Percentiles rank a stretch among this genome's conserved stretches.
Conservation (phyloP, 1,140 invertebrate species). For the Heterodera schachtii region DNA sequence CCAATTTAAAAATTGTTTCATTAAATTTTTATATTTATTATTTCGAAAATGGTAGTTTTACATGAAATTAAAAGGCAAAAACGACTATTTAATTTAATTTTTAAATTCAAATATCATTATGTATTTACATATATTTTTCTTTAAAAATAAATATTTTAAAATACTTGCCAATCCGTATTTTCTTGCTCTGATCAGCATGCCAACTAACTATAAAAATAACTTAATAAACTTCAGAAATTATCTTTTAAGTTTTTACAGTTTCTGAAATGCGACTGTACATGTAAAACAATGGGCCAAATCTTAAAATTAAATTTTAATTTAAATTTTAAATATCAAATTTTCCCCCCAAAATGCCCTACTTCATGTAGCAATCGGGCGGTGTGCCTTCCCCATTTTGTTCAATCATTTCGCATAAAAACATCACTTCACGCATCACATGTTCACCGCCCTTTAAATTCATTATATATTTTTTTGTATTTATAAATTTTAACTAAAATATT, state of each 20-base stretch:
- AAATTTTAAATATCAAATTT: not conserved
- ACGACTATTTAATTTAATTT: no score
- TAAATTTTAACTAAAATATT: not conserved
- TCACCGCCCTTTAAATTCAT: constrained; percentile 11
- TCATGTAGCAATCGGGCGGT: constrained; percentile 37
- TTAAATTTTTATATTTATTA: no score
- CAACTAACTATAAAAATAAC: constrained; percentile 28
- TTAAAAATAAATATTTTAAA: no score
- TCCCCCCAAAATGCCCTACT: constrained; percentile 14
- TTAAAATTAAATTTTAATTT: not conserved
- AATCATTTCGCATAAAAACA: constrained; percentile 48
- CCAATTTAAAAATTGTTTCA: no score
- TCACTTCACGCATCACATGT: constrained; percentile 37
- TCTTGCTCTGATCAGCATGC: constrained; percentile 36
- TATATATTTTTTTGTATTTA: not conserved
- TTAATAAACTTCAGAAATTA: not conserved
- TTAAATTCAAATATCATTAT: no score
- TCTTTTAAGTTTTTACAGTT: constrained; percentile 11
- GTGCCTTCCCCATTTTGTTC: constrained; percentile 24
- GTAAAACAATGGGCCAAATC: constrained; percentile 34
- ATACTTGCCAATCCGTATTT: constrained; percentile 36
- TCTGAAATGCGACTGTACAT: constrained; percentile 33
- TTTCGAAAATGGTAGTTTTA: no score
- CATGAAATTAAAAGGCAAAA: no score
- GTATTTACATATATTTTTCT: no score